Base-by-base conservation (phyloP, 2,888 invertebrate species). In the Xiphydria camelus region DNA sequence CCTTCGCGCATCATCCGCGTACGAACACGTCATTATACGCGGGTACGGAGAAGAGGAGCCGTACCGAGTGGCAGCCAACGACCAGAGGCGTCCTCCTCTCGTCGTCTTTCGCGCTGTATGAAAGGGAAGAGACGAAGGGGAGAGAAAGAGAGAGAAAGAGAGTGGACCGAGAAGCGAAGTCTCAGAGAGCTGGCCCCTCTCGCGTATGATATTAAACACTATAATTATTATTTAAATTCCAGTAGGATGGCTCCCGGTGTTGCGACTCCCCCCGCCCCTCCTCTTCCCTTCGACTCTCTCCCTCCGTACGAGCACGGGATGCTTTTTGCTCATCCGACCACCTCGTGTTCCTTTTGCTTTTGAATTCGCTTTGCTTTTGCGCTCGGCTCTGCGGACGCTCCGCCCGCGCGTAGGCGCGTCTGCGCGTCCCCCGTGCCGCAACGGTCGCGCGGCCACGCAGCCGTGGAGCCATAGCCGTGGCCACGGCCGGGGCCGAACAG, bases 181-280 rank as follows among this genome's bases (percentile, higher is more conserved):
- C 58, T 51, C 50, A 14, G 34, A 49, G 50, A 46, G 50, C 53
- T 42, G 42, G 50, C 45, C 48, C 44, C 42, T 42, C 50, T 54
- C 53, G 65, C 61, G 64, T 68, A 70, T 71, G 69, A 70, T 72
- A 72, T 71, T 73, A 73, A 71, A 72, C 67, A 71, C 70, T 70
- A 72, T 73, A 71, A 75, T 72, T 69, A 72, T 73, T 72, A 74
- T 75, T 75, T 70, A 75, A 73, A 74, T 73, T 75, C 70, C 70
- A 70, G 70, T 68, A 68, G 68, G 71, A 71, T 69, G 68, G 73
- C 74, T 73, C 69, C 73, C 67, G 71, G 73, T 73, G 66, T 73
- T 74, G 70, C 62, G 61, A 59, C 60, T 54, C 53, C 44, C 52
- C 56, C 53, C 47, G 57, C 51, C 53, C 36, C 42, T 57, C 51